Evolutionary conservation across 2,888 invertebrate genomes (phyloP).

Genomic region (Drosophila mayaguana): DNA sequence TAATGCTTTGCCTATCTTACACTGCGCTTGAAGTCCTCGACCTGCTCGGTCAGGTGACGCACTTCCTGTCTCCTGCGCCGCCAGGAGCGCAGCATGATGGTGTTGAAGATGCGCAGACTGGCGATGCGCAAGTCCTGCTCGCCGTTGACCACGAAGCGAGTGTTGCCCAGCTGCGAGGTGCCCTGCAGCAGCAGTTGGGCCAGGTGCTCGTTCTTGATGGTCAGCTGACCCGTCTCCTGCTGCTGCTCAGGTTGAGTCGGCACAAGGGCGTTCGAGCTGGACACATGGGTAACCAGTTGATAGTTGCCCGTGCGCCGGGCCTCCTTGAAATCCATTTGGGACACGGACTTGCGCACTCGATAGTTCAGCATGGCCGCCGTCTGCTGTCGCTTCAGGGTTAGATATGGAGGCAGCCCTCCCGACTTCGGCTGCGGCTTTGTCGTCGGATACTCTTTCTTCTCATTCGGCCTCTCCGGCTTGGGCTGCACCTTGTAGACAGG

Average conservation of each 20-base stretch:
- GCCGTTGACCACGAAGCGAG: constrained; percentile 47
- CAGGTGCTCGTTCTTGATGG: constrained; percentile 35
- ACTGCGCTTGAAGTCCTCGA: constrained; percentile 74
- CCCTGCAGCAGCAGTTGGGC: constrained; percentile 47
- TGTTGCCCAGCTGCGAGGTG: constrained; percentile 26
- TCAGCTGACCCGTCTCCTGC: constrained; percentile 16
- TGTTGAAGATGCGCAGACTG: constrained; percentile 82
- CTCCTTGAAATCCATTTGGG: constrained; percentile 82
- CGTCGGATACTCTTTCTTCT: background rate
- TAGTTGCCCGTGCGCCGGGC: constrained; percentile 67
- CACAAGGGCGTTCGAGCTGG: constrained; percentile 34
- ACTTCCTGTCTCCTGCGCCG: constrained; percentile 83
- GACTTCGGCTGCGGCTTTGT: background rate
- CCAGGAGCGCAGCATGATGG: constrained; percentile 83
- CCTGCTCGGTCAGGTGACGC: constrained; percentile 74
- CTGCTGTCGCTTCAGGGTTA: constrained; percentile 67
- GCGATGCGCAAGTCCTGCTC: constrained; percentile 75
- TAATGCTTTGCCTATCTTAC: constrained; percentile 49
- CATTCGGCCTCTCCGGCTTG: background rate
- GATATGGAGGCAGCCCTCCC: constrained; percentile 31
- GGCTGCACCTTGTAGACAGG: constrained; percentile 10
- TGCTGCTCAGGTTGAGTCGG: background rate
- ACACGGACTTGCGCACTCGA: constrained; percentile 76
- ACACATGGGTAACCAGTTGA: constrained; percentile 57
- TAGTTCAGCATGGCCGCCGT: constrained; percentile 70